phyloP scores from a whole-genome alignment of 37 sponge, comb jelly and placozoan species.

The Agelas oroides region DNA sequence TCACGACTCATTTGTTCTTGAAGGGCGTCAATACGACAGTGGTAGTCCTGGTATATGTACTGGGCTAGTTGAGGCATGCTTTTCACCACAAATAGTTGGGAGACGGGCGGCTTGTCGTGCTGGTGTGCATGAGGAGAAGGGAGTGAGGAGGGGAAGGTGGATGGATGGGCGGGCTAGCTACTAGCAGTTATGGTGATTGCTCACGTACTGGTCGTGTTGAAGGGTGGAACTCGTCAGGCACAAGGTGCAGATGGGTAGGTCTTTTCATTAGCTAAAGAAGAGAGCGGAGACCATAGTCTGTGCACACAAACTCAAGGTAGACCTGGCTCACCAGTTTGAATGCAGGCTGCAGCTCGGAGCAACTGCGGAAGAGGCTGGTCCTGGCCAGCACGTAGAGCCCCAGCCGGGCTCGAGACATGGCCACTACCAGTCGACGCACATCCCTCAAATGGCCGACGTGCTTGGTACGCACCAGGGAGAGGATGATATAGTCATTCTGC shows the following conservation, averaged over 20 bases:
- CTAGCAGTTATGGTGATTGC: no score
- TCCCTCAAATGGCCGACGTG: slow-evolving; percentile 95
- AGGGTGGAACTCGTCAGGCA: slow-evolving; percentile 89
- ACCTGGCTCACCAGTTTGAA: slow-evolving; percentile 90
- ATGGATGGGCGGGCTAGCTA: no score
- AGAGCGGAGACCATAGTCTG: not conserved
- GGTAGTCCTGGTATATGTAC: slow-evolving; percentile 82
- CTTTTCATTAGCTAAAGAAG: slow-evolving; percentile 70
- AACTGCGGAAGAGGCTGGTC: slow-evolving; percentile 86
- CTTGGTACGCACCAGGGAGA: slow-evolving; percentile 95
- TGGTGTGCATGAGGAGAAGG: no score
- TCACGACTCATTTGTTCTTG: not conserved
- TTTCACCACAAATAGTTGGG: slow-evolving; percentile 56
- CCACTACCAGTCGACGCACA: slow-evolving; percentile 96
- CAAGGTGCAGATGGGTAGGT: slow-evolving; percentile 82
- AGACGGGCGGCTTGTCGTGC: no score
- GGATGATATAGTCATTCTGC: slow-evolving; percentile 99
- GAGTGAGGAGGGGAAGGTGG: no score
- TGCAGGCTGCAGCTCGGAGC: slow-evolving; percentile 96
- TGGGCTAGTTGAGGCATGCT: slow-evolving; percentile 82
- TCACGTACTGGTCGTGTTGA: slow-evolving; percentile 75
- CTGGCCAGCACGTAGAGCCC: slow-evolving; percentile 96
- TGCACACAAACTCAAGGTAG: no score
- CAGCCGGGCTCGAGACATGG: slow-evolving; percentile 98
- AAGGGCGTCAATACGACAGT: slow-evolving; percentile 55